Evolutionary conservation across 1,140 invertebrate species (phyloP).

Genomic region (Cotesia chilonis): DNA sequence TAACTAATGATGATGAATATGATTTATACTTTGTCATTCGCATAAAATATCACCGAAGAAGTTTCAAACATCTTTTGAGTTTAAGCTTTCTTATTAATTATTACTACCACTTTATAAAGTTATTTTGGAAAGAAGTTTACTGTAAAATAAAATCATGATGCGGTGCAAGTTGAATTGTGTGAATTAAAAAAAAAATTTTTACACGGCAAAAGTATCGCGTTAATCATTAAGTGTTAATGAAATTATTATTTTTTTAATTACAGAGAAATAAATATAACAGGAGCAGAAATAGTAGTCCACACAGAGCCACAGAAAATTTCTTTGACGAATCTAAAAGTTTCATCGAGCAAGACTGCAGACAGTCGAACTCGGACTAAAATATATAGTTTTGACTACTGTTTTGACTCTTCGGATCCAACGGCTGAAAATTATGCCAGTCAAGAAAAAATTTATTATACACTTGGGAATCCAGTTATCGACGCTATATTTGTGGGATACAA

Average conservation of each 20-base stretch:
- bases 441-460: slow-evolving; percentile 72
- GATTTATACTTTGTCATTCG: too few species aligned
- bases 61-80: too few species aligned
- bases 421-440: slow-evolving; percentile 71
- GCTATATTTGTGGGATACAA: slow-evolving; percentile 69
- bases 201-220: too few species aligned
- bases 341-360: slow-evolving; percentile 71
- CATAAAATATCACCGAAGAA: too few species aligned
- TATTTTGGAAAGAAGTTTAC: too few species aligned
- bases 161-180: too few species aligned
- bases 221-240: background rate
- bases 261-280: slow-evolving; percentile 51
- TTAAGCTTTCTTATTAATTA: too few species aligned
- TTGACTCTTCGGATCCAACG: slow-evolving; percentile 69
- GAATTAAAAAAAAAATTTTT: too few species aligned
- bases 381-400: slow-evolving; percentile 78
- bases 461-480: slow-evolving; percentile 73
- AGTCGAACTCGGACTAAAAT: slow-evolving; percentile 72
- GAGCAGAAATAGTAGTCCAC: slow-evolving; percentile 48
- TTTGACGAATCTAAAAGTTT: slow-evolving; percentile 67
- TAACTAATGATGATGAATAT: too few species aligned
- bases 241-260: slow-evolving; percentile 8
- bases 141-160: too few species aligned
- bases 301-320: slow-evolving; percentile 48
- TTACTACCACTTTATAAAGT: too few species aligned